A percentile compares a stretch with the other conserved stretches of the same genome.
Evolutionary conservation across 64 coral and sea anemone species (phyloP).

Genomic region (Montipora foliosa): DNA sequence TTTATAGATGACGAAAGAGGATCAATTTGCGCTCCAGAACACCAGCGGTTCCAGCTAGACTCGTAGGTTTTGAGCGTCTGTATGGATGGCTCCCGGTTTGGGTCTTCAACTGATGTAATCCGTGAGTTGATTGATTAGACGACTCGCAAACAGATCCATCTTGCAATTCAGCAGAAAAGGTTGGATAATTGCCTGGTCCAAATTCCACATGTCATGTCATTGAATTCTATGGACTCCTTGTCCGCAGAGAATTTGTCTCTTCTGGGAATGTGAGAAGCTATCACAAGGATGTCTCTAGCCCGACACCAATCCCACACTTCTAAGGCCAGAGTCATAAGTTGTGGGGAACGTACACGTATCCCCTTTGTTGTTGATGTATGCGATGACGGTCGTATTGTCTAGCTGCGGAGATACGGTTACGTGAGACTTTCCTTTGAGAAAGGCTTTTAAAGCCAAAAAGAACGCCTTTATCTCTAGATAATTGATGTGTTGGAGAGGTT

Average conservation of each 20-base stretch:
- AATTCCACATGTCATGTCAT: background rate
- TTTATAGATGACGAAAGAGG: slow-evolving; percentile 32
- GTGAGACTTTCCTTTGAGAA: background rate
- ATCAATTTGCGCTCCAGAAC: slow-evolving; percentile 8
- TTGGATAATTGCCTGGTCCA: background rate
- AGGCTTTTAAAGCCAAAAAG: background rate
- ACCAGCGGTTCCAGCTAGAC: slow-evolving; percentile 8
- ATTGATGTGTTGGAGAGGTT: slow-evolving; percentile 14
- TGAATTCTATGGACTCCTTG: slow-evolving; percentile 1
- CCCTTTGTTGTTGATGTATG: slow-evolving; percentile 62
- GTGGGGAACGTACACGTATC: slow-evolving; percentile 16
- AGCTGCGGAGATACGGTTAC: background rate
- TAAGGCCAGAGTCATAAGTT: slow-evolving; percentile 11
- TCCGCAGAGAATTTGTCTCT: background rate
- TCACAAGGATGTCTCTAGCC: background rate
- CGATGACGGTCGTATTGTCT: slow-evolving; percentile 61
- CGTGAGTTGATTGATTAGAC: slow-evolving; percentile 8
- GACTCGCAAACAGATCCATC: slow-evolving; percentile 29
- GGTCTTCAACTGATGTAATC: slow-evolving; percentile 57
- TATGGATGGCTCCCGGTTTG: slow-evolving; percentile 15
- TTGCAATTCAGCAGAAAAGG: background rate
- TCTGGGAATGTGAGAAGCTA: slow-evolving; percentile 21
- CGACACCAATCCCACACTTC: slow-evolving; percentile 34
- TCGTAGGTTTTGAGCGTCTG: slow-evolving; percentile 44
- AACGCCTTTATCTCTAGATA: slow-evolving; percentile 23